Evolutionary conservation across 2,113 vertebrate species (phyloP).

Genomic region (Elephantulus edwardii): DNA sequence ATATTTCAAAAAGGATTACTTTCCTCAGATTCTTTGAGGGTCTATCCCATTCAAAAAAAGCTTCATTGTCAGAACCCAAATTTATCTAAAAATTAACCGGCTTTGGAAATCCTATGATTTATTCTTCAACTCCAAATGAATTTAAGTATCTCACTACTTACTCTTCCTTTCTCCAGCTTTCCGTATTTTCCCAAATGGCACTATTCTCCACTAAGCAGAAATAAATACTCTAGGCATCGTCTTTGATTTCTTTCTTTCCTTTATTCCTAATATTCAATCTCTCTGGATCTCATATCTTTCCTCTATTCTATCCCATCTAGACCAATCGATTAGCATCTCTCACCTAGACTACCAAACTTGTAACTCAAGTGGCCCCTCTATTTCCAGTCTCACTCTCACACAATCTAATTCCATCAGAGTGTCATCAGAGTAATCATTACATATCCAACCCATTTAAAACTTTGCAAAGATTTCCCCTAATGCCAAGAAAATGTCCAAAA

Average conservation of each 20-base stretch:
- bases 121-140: not conserved
- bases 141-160: no score
- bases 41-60: not conserved
- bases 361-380: not conserved
- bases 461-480: not conserved
- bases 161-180: not conserved
- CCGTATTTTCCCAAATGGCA: not conserved
- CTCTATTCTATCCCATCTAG: not conserved
- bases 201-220: not conserved
- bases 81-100: not conserved
- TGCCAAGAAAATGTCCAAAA: not conserved
- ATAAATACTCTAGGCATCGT: not conserved
- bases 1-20: not conserved
- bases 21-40: no score
- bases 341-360: not conserved
- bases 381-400: no score
- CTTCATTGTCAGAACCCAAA: not conserved
- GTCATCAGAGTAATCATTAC: not conserved
- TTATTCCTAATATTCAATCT: not conserved
- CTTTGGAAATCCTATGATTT: not conserved
- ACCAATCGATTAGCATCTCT: not conserved
- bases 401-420: not conserved
- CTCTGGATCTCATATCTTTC: not conserved
- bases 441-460: not conserved
- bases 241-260: not conserved